These are phyloP conservation scores for Camarhynchus parvulus DNA, from an alignment of 2,113 vertebrate genomes.

Conservation along the genomic window DNA sequence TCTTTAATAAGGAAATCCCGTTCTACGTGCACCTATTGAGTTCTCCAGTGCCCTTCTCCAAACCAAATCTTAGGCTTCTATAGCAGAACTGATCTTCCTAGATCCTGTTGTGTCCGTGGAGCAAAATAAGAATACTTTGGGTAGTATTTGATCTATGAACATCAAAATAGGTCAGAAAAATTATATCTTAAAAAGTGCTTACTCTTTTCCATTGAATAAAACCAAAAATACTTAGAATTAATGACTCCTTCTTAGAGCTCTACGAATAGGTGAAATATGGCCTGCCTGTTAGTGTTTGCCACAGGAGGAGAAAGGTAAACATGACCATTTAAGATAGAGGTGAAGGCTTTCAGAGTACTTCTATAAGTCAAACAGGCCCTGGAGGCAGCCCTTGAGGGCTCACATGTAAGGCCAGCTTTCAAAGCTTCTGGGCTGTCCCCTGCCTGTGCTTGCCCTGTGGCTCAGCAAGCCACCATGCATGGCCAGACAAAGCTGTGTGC, in stretches of 20 bases:
- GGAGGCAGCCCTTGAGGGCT: not conserved
- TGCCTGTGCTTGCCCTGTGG: not conserved
- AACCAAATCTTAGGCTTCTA: not conserved
- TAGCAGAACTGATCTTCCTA: not conserved
- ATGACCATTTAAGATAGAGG: not conserved
- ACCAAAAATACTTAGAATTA: not conserved
- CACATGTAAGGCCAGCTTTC: fast-evolving
- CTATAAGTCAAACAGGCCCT: not conserved
- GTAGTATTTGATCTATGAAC: not conserved
- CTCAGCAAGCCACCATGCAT: not conserved
- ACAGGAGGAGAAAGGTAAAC: not conserved
- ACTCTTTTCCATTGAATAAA: not conserved
- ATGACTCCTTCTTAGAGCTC: not conserved
- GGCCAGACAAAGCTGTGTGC: not conserved
- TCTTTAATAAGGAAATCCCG: not conserved
- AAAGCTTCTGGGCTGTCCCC: not conserved
- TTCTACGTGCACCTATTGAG: not conserved
- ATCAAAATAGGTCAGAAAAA: not conserved
- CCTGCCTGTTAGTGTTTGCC: not conserved
- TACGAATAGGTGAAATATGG: not conserved
- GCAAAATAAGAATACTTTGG: not conserved
- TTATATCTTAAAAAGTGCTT: not conserved
- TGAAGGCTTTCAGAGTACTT: not conserved
- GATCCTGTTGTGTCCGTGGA: not conserved
- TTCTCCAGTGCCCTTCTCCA: not conserved